phyloP scores from a whole-genome alignment of 2,888 invertebrate species.

The Caenorhabditis becei region DNA sequence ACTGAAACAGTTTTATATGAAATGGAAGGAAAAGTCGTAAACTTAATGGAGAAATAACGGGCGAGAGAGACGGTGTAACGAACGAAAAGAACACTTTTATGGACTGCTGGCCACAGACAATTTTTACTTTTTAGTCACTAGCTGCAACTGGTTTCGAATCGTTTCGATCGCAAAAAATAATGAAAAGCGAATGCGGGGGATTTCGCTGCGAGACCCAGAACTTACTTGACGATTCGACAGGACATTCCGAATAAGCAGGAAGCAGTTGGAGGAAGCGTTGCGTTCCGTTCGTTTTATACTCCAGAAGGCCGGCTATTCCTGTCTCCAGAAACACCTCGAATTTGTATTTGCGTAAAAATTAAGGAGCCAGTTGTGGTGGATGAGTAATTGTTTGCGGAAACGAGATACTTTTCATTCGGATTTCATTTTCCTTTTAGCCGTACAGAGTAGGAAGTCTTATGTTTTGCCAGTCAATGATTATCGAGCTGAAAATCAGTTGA shows the following conservation, averaged over 20 bases:
- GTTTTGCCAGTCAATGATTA: too few relatives aligned
- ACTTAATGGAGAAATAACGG: slow-evolving; percentile 9
- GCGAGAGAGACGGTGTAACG: slow-evolving; percentile 12
- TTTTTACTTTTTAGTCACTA: slow-evolving; percentile 7
- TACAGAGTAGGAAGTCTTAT: background rate
- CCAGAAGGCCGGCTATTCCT: slow-evolving; percentile 32
- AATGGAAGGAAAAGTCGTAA: slow-evolving; percentile 39
- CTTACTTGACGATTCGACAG: too few relatives aligned
- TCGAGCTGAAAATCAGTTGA: too few relatives aligned
- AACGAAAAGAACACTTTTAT: slow-evolving; percentile 1
- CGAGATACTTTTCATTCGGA: slow-evolving; percentile 52
- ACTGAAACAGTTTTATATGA: slow-evolving; percentile 33
- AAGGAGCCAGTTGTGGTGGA: slow-evolving; percentile 20
- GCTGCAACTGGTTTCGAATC: background rate
- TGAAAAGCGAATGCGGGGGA: background rate
- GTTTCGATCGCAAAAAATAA: background rate
- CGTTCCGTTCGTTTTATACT: slow-evolving; percentile 20
- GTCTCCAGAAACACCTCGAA: slow-evolving; percentile 24
- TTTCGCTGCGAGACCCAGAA: too few relatives aligned
- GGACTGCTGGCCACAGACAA: background rate
- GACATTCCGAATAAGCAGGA: too few relatives aligned
- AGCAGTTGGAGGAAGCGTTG: background rate
- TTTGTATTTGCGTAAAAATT: slow-evolving; percentile 46
- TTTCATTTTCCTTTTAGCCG: slow-evolving; percentile 31
- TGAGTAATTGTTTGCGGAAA: slow-evolving; percentile 35